Percentiles rank a stretch among this genome's conserved stretches.
Conservation (phyloP, 2,888 invertebrate species). For the Leptogaster cylindrica region DNA sequence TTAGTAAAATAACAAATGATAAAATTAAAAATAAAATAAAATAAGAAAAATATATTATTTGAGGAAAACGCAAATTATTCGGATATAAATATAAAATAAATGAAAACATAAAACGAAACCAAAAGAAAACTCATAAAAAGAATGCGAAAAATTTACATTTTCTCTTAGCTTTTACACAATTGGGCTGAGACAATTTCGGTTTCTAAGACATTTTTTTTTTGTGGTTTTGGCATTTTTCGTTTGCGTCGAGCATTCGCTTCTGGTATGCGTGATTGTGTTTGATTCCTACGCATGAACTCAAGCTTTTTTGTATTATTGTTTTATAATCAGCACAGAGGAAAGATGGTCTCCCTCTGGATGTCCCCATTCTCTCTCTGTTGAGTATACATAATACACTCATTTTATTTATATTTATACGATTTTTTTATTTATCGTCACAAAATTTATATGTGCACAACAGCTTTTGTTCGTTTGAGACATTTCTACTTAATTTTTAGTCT, state of each 20-base stretch:
- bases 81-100: conserved; percentile 23
- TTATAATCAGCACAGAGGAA: conserved; percentile 33
- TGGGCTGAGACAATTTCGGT: conserved; percentile 63
- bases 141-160: conserved; percentile 31
- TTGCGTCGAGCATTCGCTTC: conserved; percentile 49
- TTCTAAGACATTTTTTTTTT: conserved; percentile 62
- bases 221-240: conserved; percentile 49
- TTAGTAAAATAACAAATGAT: background rate
- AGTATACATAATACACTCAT: conserved; percentile 10
- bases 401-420: conserved; percentile 5
- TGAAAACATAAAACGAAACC: conserved; percentile 28
- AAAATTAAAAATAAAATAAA: too few relatives aligned
- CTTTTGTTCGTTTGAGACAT: conserved; percentile 28
- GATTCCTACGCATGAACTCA: conserved; percentile 26
- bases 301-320: too few relatives aligned
- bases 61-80: conserved; percentile 35
- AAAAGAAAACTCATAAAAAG: conserved; percentile 38
- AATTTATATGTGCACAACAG: background rate
- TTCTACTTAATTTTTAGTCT: conserved; percentile 43
- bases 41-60: conserved; percentile 36
- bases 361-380: conserved; percentile 20
- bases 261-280: conserved; percentile 44
- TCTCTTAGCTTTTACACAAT: conserved; percentile 50
- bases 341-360: conserved; percentile 27
- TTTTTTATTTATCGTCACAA: conserved; percentile 17